Conservation (phyloP, 2,797 vertebrate species). For the Lagocephalus sceleratus region DNA sequence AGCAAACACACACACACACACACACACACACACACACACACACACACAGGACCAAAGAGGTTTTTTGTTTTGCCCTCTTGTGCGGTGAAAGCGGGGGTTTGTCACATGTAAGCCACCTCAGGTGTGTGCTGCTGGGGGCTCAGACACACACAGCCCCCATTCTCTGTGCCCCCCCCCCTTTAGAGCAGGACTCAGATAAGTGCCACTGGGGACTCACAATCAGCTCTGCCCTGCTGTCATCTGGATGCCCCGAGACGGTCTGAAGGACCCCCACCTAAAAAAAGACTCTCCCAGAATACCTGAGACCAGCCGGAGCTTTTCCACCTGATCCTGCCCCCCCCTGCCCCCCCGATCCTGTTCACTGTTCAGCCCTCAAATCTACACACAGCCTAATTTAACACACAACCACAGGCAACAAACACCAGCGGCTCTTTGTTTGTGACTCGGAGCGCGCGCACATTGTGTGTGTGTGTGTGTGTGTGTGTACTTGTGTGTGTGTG, state of each 20-base stretch:
- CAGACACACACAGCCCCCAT: background rate
- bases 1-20: slow-evolving; percentile 12
- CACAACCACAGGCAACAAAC: slow-evolving; percentile 46
- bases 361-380: slow-evolving; percentile 40
- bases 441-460: too few species aligned
- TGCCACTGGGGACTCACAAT: slow-evolving; percentile 13
- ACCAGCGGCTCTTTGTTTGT: slow-evolving; percentile 39
- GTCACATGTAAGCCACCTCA: background rate
- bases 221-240: slow-evolving; percentile 26
- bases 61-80: background rate
- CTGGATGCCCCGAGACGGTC: slow-evolving; percentile 22
- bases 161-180: background rate
- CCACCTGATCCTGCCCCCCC: slow-evolving; percentile 59
- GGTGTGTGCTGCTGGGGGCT: background rate
- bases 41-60: slow-evolving; percentile 13
- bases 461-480: slow-evolving; percentile 3
- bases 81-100: background rate
- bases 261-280: slow-evolving; percentile 42
- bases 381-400: slow-evolving; percentile 57
- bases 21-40: slow-evolving; percentile 21
- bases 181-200: slow-evolving; percentile 15
- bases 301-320: slow-evolving; percentile 43
- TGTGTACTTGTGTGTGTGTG: slow-evolving; percentile 19
- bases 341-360: slow-evolving; percentile 33
- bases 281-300: slow-evolving; percentile 52